phyloP scores from a whole-genome alignment of 2,797 vertebrate species.

The Zalophus californianus region DNA sequence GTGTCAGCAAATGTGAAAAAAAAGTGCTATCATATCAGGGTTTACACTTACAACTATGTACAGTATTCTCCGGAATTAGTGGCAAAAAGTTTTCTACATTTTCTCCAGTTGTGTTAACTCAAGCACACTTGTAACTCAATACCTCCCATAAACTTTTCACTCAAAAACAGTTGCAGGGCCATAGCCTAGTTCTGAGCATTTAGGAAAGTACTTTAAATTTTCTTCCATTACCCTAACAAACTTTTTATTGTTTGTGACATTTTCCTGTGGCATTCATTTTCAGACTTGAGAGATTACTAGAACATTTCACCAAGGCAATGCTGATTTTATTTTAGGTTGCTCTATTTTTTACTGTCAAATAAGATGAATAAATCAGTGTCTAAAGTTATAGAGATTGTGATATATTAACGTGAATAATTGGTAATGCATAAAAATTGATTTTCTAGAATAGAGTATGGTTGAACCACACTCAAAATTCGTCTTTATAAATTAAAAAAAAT shows the following conservation, averaged over 20 bases:
- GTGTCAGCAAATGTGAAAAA: not conserved
- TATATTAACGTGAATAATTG: slow-evolving; percentile 47
- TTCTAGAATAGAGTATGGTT: not conserved
- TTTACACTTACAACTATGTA: not conserved
- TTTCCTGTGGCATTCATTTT: slow-evolving; percentile 25
- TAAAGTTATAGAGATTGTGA: slow-evolving; percentile 17
- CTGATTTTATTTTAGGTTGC: slow-evolving; percentile 55
- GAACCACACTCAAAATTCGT: not conserved
- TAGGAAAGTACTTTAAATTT: not conserved
- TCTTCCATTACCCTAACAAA: not conserved
- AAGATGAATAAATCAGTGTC: slow-evolving; percentile 41
- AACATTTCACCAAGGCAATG: slow-evolving; percentile 10
- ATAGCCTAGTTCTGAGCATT: not conserved
- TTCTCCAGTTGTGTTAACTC: not conserved
- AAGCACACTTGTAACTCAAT: not conserved
- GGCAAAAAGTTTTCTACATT: not conserved
- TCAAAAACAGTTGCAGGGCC: not conserved
- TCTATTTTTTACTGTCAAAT: slow-evolving; percentile 42
- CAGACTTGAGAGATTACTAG: slow-evolving; percentile 46
- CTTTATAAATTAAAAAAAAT: not conserved
- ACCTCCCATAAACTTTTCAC: not conserved
- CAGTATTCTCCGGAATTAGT: not conserved
- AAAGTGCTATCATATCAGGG: not conserved
- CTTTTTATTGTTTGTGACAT: not conserved
- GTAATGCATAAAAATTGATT: slow-evolving; percentile 46